Percentiles rank a stretch among this genome's conserved stretches.
These are phyloP conservation scores for Eciton burchellii DNA, from an alignment of 1,140 invertebrate genomes.

Conservation along the genomic window DNA sequence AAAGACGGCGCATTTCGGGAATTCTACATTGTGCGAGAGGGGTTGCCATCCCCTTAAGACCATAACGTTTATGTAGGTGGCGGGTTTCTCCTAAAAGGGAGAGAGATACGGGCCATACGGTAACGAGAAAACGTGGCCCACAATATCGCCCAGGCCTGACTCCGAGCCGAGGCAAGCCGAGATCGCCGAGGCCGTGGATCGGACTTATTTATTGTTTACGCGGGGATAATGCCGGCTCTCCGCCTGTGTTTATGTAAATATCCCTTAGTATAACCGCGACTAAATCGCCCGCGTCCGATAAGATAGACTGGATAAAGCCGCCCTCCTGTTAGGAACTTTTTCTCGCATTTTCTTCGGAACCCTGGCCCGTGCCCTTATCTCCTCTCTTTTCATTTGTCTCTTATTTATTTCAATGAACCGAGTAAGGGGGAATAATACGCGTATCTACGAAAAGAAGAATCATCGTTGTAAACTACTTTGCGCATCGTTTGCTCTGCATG, in stretches of 20 bases:
- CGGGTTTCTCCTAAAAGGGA: conserved; percentile 43
- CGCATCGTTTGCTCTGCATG: background rate
- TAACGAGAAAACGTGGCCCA: conserved; percentile 68
- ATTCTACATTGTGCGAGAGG: conserved; percentile 57
- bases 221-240: conserved; percentile 54
- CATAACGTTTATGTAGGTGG: conserved; percentile 72
- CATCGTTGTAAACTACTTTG: background rate
- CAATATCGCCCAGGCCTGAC: conserved; percentile 26
- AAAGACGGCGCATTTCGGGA: conserved; percentile 69
- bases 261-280: conserved; percentile 68
- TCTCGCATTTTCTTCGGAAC: conserved; percentile 20
- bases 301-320: conserved; percentile 70
- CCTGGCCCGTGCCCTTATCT: background rate
- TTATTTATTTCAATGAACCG: conserved; percentile 24
- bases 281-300: conserved; percentile 70
- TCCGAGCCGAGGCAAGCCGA: conserved; percentile 11
- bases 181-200: conserved; percentile 29
- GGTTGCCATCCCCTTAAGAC: conserved; percentile 69
- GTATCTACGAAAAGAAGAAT: too few species aligned
- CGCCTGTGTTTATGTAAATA: conserved; percentile 71
- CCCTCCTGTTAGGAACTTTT: conserved; percentile 65
- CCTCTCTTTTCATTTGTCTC: conserved; percentile 4
- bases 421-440: background rate
- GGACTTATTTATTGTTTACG: conserved; percentile 70
- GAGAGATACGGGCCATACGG: conserved; percentile 58